Evolutionary conservation across 2,888 invertebrate genomes (phyloP).

Genomic region (Cryptus viduatorius): DNA sequence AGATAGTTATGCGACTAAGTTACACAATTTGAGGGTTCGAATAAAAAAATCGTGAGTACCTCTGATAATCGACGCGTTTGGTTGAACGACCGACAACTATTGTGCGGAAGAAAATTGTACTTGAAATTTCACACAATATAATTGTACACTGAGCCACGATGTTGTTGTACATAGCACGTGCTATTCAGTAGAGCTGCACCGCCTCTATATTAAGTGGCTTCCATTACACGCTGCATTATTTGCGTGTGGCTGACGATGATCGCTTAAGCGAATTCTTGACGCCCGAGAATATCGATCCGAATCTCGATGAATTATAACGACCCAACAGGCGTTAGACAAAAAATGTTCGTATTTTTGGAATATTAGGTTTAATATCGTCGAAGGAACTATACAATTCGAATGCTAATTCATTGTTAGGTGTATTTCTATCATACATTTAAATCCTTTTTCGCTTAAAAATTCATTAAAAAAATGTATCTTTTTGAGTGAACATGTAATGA

Average conservation of each 20-base stretch:
- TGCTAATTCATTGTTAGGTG: too few species aligned
- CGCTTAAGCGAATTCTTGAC: conserved; percentile 23
- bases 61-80: conserved; percentile 7
- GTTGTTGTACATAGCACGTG: conserved; percentile 26
- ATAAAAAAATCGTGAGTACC: conserved; percentile 29
- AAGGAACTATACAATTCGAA: too few species aligned
- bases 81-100: not conserved
- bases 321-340: not conserved
- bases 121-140: conserved; percentile 5
- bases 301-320: conserved; percentile 7
- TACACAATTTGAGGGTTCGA: conserved; percentile 26
- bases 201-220: conserved; percentile 25
- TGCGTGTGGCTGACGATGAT: conserved; percentile 20
- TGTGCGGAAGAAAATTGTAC: conserved; percentile 11
- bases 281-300: not conserved
- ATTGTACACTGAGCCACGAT: not conserved
- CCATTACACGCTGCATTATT: conserved; percentile 38
- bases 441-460: not conserved
- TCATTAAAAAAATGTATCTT: not conserved
- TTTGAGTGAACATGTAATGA: not conserved
- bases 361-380: too few species aligned
- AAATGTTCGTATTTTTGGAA: too few species aligned
- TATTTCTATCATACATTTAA: not conserved
- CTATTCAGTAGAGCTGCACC: conserved; percentile 14
- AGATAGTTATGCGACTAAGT: conserved; percentile 26